These are phyloP conservation scores for Anseranas semipalmata DNA, from an alignment of 2,113 vertebrate species.

Conservation along the genomic window DNA sequence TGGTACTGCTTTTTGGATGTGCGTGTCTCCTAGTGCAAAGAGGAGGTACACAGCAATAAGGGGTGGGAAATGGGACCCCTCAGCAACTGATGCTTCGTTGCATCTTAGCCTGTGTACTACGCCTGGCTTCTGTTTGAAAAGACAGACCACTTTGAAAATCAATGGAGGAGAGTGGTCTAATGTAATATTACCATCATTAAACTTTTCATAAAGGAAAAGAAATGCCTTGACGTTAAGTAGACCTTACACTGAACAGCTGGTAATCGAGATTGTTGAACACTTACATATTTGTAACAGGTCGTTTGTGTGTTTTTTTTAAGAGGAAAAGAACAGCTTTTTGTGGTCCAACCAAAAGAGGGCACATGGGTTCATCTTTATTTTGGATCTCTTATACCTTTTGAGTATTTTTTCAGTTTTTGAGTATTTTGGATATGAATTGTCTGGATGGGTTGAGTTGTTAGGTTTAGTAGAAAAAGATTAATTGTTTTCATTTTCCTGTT, in stretches of 20 bases:
- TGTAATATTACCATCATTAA: background rate
- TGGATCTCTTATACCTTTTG: background rate
- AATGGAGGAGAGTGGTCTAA: background rate
- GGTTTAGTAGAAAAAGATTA: background rate
- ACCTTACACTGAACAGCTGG: background rate
- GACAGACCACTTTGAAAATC: background rate
- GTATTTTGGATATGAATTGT: background rate
- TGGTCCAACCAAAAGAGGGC: background rate
- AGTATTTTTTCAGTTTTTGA: background rate
- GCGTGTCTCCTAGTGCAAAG: background rate
- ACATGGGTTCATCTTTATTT: background rate
- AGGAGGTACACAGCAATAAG: background rate
- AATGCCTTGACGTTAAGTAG: background rate
- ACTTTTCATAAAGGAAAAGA: background rate
- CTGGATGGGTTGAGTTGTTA: background rate
- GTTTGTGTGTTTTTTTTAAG: background rate
- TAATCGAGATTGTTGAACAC: background rate
- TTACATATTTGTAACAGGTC: background rate
- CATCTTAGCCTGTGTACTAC: background rate
- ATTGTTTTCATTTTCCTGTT: background rate
- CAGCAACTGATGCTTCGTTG: background rate
- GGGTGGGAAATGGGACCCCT: background rate
- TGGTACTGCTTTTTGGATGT: accelerated
- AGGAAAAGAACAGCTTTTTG: background rate
- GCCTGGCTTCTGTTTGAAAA: background rate